phyloP scores from a whole-genome alignment of 2,113 vertebrate species.

The Rhombomys opimus region DNA sequence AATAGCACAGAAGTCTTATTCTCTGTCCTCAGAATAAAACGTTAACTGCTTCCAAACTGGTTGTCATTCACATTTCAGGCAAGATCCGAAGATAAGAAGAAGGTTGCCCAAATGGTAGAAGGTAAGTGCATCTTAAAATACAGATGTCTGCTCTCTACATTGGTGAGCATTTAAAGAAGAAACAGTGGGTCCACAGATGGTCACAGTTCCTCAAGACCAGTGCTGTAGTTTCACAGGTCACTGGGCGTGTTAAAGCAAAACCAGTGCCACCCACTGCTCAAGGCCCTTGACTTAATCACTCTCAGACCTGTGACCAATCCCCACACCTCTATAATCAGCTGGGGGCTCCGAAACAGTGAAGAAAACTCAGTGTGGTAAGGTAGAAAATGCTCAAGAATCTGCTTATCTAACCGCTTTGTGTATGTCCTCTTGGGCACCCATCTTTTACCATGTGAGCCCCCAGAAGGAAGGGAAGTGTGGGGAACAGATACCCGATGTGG shows the following conservation, averaged over 20 bases:
- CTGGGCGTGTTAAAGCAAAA: not conserved
- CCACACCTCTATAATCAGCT: not conserved
- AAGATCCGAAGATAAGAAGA: constrained; percentile 96
- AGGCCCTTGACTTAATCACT: not conserved
- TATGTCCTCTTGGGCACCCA: accelerated
- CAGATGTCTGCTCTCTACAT: not conserved
- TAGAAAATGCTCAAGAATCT: not conserved
- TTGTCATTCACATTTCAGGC: constrained; percentile 87
- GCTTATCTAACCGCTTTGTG: accelerated
- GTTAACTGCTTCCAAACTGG: not conserved
- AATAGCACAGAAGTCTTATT: accelerated
- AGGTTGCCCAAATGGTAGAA: constrained; percentile 94
- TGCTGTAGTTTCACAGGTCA: not conserved
- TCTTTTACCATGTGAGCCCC: not conserved
- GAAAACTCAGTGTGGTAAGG: not conserved
- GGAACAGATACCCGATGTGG: not conserved
- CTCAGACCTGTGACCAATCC: not conserved
- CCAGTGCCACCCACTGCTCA: not conserved
- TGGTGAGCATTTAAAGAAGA: not conserved
- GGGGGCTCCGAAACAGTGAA: not conserved
- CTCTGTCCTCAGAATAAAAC: not conserved
- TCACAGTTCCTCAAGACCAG: too few species aligned
- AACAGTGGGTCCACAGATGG: too few species aligned
- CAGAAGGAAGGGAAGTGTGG: too few species aligned
- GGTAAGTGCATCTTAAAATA: constrained; percentile 85